phyloP scores from a whole-genome alignment of 2,888 invertebrate genomes.

The Rhingia rostrata region DNA sequence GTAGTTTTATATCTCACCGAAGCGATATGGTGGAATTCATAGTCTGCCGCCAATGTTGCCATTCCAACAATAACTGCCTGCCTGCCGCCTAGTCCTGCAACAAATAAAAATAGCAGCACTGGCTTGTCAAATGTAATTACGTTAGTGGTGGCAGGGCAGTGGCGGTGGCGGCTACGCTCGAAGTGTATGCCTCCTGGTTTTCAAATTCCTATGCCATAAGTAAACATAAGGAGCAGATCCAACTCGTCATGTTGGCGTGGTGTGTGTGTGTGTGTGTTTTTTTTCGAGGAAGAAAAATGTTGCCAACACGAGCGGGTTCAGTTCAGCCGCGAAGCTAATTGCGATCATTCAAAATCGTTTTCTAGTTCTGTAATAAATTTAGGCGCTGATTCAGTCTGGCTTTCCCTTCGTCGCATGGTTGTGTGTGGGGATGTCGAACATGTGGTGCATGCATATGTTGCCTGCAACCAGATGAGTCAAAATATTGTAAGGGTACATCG shows the following conservation, averaged over 20 bases:
- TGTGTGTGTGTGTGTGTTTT: too few relatives aligned
- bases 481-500: slow-evolving; percentile 55
- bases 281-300: slow-evolving; percentile 30
- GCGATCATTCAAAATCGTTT: slow-evolving; percentile 71
- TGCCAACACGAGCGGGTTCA: slow-evolving; percentile 55
- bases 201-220: slow-evolving; percentile 55
- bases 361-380: slow-evolving; percentile 65
- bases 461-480: slow-evolving; percentile 53
- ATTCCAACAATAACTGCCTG: slow-evolving; percentile 14
- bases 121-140: slow-evolving; percentile 73
- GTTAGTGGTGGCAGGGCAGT: slow-evolving; percentile 36
- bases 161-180: background rate
- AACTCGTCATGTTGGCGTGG: background rate
- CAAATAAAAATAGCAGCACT: slow-evolving; percentile 72
- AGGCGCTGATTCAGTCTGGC: slow-evolving; percentile 63
- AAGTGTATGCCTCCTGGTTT: slow-evolving; percentile 42
- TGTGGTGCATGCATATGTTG: slow-evolving; percentile 7
- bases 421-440: slow-evolving; percentile 10
- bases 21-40: slow-evolving; percentile 19
- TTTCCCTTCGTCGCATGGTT: slow-evolving; percentile 22
- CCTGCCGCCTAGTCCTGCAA: slow-evolving; percentile 53
- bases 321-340: slow-evolving; percentile 61
- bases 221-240: background rate
- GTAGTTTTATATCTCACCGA: slow-evolving; percentile 14
- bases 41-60: slow-evolving; percentile 26